Conservation (phyloP, 2,888 invertebrate genomes). For the Liodrosophila aerea region DNA sequence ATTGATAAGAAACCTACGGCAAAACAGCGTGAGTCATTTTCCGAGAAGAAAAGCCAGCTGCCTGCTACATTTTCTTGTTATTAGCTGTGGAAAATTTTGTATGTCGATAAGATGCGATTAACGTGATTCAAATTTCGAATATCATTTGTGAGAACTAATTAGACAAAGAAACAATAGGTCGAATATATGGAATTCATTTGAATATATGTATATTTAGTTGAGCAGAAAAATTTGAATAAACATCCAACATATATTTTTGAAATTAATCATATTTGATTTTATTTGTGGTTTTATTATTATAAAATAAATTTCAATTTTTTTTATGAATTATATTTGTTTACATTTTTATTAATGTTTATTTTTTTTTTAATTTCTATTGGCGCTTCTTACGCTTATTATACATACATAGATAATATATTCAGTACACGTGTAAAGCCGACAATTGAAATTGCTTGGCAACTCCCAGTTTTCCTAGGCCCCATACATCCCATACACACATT, state of each 20-base stretch:
- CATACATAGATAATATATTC: conserved; percentile 17
- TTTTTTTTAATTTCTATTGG: conserved; percentile 6
- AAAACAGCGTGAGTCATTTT: conserved; percentile 34
- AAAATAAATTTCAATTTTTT: neutral
- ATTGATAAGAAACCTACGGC: conserved; percentile 38
- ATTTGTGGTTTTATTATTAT: neutral
- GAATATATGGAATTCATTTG: too few relatives aligned
- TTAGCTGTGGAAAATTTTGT: conserved; percentile 29
- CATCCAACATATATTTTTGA: too few relatives aligned
- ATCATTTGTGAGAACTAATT: neutral
- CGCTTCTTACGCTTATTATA: conserved; percentile 47
- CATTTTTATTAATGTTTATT: too few relatives aligned
- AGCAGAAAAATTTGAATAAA: neutral
- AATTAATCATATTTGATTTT: neutral
- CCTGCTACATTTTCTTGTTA: conserved; percentile 35
- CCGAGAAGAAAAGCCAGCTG: conserved; percentile 43
- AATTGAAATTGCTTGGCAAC: conserved; percentile 44
- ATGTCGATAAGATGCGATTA: conserved; percentile 12
- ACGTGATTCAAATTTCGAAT: neutral
- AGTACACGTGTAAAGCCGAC: conserved; percentile 33
- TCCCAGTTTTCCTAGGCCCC: neutral
- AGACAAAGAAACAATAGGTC: too few relatives aligned
- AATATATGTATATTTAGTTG: neutral
- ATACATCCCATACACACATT: neutral
- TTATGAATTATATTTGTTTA: too few relatives aligned